These are phyloP conservation scores for Silurus meridionalis DNA, from an alignment of 2,113 vertebrate species.

Conservation along the genomic window DNA sequence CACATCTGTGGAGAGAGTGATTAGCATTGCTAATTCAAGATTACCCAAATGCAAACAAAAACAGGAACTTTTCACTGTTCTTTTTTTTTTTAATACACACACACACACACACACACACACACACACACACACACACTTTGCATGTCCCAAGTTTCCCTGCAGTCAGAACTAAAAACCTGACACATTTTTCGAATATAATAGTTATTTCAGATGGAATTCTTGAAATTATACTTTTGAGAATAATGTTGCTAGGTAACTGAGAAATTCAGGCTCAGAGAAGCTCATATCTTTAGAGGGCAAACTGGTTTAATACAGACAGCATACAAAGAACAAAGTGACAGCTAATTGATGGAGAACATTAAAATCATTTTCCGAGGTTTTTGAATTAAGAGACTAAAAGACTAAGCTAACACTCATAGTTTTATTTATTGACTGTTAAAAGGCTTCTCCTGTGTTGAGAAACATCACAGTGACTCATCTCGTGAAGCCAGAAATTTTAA, in stretches of 20 bases:
- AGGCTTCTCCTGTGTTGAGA: too few relatives aligned
- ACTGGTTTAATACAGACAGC: not conserved
- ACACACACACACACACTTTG: not conserved
- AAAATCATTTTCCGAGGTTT: not conserved
- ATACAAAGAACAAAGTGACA: not conserved
- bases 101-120: too few relatives aligned
- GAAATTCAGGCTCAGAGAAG: not conserved
- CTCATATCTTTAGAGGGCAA: not conserved
- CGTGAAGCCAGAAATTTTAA: not conserved
- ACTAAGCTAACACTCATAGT: not conserved
- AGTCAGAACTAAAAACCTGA: not conserved
- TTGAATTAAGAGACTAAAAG: not conserved
- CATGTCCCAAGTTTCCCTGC: not conserved
- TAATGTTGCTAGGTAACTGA: not conserved
- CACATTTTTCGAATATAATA: not conserved
- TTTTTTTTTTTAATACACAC: too few relatives aligned
- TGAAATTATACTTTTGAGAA: not conserved
- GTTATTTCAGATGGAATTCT: not conserved
- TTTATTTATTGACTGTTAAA: too few relatives aligned
- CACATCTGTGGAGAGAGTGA: slow-evolving; percentile 48
- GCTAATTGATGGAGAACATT: not conserved
- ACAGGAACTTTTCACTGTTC: not conserved
- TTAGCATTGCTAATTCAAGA: slow-evolving; percentile 44
- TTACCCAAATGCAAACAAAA: slow-evolving; percentile 2
- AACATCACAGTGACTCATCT: not conserved